phyloP scores from a whole-genome alignment of 1,140 invertebrate species.

The Pseudomyrmex flavicornis region DNA sequence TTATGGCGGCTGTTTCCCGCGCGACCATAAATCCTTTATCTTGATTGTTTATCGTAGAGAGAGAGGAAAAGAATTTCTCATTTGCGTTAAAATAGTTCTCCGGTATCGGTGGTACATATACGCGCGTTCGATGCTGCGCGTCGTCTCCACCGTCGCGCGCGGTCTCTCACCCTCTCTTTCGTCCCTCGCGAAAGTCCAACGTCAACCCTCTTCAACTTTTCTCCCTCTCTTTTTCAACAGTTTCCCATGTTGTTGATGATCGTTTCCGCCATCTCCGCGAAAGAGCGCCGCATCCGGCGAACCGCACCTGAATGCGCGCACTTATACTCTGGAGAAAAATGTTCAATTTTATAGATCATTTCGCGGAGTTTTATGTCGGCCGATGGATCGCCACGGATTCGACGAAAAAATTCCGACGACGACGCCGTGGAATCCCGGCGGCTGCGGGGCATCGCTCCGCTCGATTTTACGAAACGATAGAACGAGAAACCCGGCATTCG shows the following conservation, averaged over 20 bases:
- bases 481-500: conserved; percentile 33
- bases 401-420: conserved; percentile 58
- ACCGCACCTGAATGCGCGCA: conserved; percentile 60
- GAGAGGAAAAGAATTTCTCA: conserved; percentile 71
- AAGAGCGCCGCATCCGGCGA: conserved; percentile 19
- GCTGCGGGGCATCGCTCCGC: neutral
- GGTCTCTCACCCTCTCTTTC: neutral
- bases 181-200: neutral
- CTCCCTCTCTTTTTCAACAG: neutral
- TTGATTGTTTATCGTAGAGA: conserved; percentile 71
- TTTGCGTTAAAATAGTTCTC: conserved; percentile 76
- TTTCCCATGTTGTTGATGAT: neutral
- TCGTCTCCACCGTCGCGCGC: neutral
- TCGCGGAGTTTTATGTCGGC: conserved; percentile 54
- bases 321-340: conserved; percentile 51
- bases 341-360: conserved; percentile 74
- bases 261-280: neutral
- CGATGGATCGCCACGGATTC: conserved; percentile 14
- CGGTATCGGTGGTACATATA: neutral
- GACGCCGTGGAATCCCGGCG: conserved; percentile 9
- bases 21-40: conserved; percentile 76
- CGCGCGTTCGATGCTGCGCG: conserved; percentile 7
- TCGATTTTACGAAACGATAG: conserved; percentile 11
- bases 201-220: too few relatives aligned
- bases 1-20: conserved; percentile 75